These are phyloP conservation scores for Meloidogyne floridensis DNA, from an alignment of 1,140 invertebrate species.

Conservation along the genomic window DNA sequence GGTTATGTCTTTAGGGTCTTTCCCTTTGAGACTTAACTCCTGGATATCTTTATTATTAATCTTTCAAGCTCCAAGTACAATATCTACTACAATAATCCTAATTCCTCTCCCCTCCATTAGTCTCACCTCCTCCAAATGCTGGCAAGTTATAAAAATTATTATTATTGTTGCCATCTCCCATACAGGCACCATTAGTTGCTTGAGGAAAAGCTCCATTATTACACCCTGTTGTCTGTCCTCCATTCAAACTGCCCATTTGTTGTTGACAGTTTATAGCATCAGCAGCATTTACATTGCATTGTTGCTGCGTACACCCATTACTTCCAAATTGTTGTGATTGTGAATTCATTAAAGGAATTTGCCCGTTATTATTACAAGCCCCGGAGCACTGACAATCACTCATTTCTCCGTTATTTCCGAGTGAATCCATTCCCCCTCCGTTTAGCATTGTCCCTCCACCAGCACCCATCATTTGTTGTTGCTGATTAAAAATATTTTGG, in stretches of 20 bases:
- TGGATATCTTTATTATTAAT: too few relatives aligned
- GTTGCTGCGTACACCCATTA: neutral
- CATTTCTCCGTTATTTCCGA: neutral
- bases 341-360: conserved; percentile 13
- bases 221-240: neutral
- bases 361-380: conserved; percentile 6
- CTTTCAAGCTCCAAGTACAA: too few relatives aligned
- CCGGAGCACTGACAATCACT: neutral
- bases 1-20: too few relatives aligned
- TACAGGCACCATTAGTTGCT: neutral
- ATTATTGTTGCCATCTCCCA: neutral
- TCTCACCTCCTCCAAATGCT: too few relatives aligned
- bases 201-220: neutral
- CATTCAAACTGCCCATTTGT: neutral
- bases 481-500: conserved; percentile 29
- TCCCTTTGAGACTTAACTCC: too few relatives aligned
- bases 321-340: conserved; percentile 13
- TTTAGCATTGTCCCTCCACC: neutral
- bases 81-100: too few relatives aligned
- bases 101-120: too few relatives aligned
- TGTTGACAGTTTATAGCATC: neutral
- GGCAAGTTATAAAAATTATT: neutral
- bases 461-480: neutral
- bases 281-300: neutral
- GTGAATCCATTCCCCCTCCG: neutral